A percentile compares a stretch with the other conserved stretches of the same genome.
phyloP scores from a whole-genome alignment of 1,140 invertebrate genomes.

The Microvelia longipes region DNA sequence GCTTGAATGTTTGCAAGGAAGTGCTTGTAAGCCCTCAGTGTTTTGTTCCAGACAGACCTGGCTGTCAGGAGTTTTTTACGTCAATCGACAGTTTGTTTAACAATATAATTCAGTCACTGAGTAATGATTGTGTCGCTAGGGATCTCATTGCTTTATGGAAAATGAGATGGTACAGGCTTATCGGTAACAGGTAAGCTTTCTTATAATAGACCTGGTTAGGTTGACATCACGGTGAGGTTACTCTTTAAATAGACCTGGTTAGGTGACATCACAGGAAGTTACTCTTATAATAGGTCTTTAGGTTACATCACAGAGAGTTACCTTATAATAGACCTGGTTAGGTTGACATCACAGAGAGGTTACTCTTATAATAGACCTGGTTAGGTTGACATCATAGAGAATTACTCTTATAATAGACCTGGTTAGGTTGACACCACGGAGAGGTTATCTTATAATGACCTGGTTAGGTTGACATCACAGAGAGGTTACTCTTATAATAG shows the following conservation, averaged over 20 bases:
- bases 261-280: no score
- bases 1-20: conserved; percentile 8
- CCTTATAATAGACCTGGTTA: not conserved
- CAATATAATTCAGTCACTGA: not conserved
- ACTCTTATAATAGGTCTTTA: no score
- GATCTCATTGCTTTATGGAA: conserved; percentile 5
- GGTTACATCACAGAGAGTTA: not conserved
- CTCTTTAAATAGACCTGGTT: no score
- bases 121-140: not conserved
- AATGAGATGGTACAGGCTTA: conserved; percentile 12
- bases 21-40: conserved; percentile 10
- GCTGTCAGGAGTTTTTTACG: conserved; percentile 6
- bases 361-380: no score
- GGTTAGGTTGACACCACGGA: not conserved
- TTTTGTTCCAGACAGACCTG: conserved; percentile 3
- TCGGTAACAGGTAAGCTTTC: not conserved
- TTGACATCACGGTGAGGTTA: no score
- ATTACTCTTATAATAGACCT: no score
- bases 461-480: no score
- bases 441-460: not conserved
- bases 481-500: no score
- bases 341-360: no score
- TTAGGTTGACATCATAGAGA: no score
- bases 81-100: conserved; percentile 7
- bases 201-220: not conserved